Conservation (phyloP, 2,797 vertebrate genomes). For the Spea hammondii region DNA sequence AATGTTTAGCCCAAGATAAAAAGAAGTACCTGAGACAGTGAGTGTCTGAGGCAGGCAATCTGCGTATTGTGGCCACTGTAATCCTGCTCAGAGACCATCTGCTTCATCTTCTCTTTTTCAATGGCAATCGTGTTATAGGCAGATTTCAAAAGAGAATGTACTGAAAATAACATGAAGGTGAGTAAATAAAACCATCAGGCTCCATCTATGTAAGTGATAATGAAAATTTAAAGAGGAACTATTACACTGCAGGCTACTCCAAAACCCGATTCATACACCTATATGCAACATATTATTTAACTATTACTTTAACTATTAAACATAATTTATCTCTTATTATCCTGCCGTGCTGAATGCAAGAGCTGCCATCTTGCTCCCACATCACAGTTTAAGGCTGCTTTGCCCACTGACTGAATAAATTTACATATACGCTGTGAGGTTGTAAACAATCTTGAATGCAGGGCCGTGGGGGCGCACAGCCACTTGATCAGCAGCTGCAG, state of each 20-base stretch:
- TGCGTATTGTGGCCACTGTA: conserved; percentile 82
- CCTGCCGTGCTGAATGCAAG: too few species aligned
- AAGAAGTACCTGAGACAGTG: conserved; percentile 88
- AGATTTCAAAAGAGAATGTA: conserved; percentile 96
- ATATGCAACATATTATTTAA: background rate
- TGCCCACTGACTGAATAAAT: too few species aligned
- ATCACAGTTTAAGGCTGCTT: too few species aligned
- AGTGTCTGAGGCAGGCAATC: conserved; percentile 88
- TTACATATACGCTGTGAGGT: too few species aligned
- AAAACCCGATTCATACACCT: background rate
- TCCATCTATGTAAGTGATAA: too few species aligned
- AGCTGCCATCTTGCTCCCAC: too few species aligned
- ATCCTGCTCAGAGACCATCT: conserved; percentile 91
- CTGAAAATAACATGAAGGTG: conserved; percentile 62
- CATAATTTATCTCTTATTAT: too few species aligned
- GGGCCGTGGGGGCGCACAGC: too few species aligned
- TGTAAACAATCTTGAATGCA: too few species aligned
- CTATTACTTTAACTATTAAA: too few species aligned
- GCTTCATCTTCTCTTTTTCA: conserved; percentile 97
- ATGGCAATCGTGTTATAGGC: conserved; percentile 98
- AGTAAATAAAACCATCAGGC: background rate
- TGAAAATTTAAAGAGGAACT: background rate
- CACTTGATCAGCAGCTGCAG: too few species aligned
- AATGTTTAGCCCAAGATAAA: conserved; percentile 14
- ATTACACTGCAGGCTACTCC: background rate